A percentile compares a stretch with the other conserved stretches of the same genome.
phyloP scores from a whole-genome alignment of 2,888 invertebrate genomes.

The Synanthedon tipuliformis region DNA sequence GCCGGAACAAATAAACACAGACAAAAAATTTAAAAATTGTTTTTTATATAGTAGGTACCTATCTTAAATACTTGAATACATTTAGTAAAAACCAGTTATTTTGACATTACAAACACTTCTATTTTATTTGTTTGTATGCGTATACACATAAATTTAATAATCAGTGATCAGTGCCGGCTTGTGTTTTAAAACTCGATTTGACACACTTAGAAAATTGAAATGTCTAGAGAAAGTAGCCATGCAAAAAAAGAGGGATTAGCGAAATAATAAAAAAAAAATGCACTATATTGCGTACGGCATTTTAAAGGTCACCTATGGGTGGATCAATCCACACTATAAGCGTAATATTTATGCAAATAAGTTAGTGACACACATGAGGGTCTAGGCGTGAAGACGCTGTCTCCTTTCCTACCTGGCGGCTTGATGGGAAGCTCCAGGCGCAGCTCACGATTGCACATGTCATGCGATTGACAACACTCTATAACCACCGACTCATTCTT shows the following conservation, averaged over 20 bases:
- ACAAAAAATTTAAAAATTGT: too few species aligned
- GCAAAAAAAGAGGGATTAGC: slow-evolving; percentile 20
- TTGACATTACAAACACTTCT: too few species aligned
- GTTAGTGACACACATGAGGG: slow-evolving; percentile 36
- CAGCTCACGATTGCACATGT: slow-evolving; percentile 82
- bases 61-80: too few species aligned
- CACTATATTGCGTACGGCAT: too few species aligned
- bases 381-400: slow-evolving; percentile 21
- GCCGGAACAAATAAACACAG: too few species aligned
- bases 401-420: slow-evolving; percentile 73
- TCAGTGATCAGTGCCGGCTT: slow-evolving; percentile 64
- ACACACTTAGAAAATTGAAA: too few species aligned
- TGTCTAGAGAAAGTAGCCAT: slow-evolving; percentile 32
- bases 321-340: slow-evolving; percentile 4
- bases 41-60: too few species aligned
- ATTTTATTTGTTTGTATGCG: neutral
- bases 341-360: slow-evolving; percentile 22
- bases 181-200: slow-evolving; percentile 9
- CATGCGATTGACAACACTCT: slow-evolving; percentile 81
- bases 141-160: slow-evolving; percentile 13
- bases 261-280: too few species aligned
- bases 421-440: slow-evolving; percentile 75
- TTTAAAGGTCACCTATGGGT: slow-evolving; percentile 10
- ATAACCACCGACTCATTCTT: slow-evolving; percentile 82
- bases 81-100: too few species aligned